Evolutionary conservation across 2,888 invertebrate genomes (phyloP), one percentile per base, ranked within the genome.

Genomic region (Herminia tarsipennalis): DNA sequence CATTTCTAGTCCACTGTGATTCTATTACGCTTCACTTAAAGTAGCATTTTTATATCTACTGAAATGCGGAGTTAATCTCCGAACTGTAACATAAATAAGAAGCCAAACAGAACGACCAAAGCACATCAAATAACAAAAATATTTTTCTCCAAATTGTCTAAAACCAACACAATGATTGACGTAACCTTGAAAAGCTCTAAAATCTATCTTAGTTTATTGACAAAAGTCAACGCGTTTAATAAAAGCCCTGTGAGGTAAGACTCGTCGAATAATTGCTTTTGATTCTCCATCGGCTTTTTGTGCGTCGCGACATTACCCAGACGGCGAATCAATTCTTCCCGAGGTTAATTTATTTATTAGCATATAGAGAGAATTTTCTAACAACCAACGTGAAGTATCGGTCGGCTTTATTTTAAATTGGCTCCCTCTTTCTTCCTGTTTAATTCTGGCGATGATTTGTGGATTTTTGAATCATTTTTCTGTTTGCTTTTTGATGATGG

Each of bases 271-370:
- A 86, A 86, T 86, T 85, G 81, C 71, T 83, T 83, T 74, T 57
- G 53, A 65, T 54, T 64, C 62, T 57, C 71, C 66, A 70, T 62
- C 66, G 70, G 60, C 63, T 70, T 76, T 79, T 77, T 73, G 70
- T 62, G 60, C 54, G 53, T 27, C 37, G 70, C 65, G 73, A 78
- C 70, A 73, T 76, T 71, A 69, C 66, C 74, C 76, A 70, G 70
- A 70, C 76, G 78, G 78, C 76, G 77, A 83, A 83, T 81, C 81
- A 79, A 81, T 83, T 78, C 73, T 67, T 64, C 50, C 67, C 56
- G 58, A 69, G 65, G 75, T 74, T 79, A 78, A 83, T 84, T 78
- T 79, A 77, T 78, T 76, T 78, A 86, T 87, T 87, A 85, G 78
- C 86, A 86, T 86, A 86, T 82, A 86, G 78, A 86, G 80, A 81